Base-by-base conservation (phyloP, 2,888 invertebrate species). In the Nymphalis polychloros region DNA sequence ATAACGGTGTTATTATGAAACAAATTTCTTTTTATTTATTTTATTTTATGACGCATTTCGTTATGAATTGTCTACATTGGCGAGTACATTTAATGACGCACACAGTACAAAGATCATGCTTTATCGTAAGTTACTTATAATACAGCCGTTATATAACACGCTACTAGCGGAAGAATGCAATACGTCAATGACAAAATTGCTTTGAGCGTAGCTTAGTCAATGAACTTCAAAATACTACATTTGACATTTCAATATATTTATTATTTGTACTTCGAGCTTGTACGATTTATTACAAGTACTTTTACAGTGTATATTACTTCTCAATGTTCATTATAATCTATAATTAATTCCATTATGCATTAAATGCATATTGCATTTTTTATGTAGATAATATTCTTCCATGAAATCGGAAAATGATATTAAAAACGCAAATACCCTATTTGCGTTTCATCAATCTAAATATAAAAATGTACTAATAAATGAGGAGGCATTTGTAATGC, bases 21-120 rank as follows among this genome's bases (percentile, higher is more conserved):
- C 70, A n/a, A 48, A 70, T 72, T 72, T 70, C 60, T 69, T 66
- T 64, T 61, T 63, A 69, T 61, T 50, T 48, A 59, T 68, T 67
- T 70, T 70, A 68, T 70, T 70, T 64, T 63, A 67, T 67, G 68
- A 69, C 68, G 68, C 64, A 61, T 63, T 53, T 52, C 23, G 48
- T 60, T 63, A 64, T 70, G 68, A 70, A 66, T 68, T 46, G 66
- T 17, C 59, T 62, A 55, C 67, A 20, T 49, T 50, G 53, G 62
- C 65, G 64, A 50, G 59, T 68, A 23, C 35, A 47, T 59, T 63
- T 27, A 64, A 64, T 71, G 69, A 69, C 67, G 69, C 61, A 67
- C 67, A 66, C 27, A 35, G 65, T 47, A 66, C 63, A 70, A 70
- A 68, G 63, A 68, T 57, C 67, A 64, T 55, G 62, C 57, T 60